phyloP scores from a whole-genome alignment of 2,113 vertebrate genomes.

The Nesospiza acunhae region DNA sequence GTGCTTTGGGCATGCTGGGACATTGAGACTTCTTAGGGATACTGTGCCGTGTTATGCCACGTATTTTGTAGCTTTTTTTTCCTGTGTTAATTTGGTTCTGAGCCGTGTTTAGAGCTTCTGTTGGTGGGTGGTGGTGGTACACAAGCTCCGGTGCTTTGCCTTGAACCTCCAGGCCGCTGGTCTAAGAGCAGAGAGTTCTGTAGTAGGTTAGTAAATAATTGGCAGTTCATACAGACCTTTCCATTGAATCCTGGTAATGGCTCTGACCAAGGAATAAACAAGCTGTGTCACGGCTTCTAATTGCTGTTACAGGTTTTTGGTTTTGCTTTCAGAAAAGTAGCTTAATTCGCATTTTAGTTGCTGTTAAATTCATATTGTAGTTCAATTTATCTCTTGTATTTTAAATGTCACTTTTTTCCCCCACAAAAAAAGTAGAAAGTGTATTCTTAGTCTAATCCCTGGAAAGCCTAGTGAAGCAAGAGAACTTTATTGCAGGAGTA shows the following conservation, averaged over 20 bases:
- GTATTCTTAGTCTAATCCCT: not conserved
- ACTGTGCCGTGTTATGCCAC: accelerated
- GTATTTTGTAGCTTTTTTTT: not conserved
- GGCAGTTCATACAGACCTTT: not conserved
- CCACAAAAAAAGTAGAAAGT: not conserved
- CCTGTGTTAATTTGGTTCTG: not conserved
- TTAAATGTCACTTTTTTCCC: not conserved
- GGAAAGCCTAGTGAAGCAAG: not conserved
- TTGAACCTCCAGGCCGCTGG: not conserved
- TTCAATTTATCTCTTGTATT: not conserved
- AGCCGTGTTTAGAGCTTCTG: accelerated
- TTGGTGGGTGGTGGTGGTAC: not conserved
- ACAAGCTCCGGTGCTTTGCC: not conserved
- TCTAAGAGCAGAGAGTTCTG: not conserved
- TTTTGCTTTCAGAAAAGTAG: not conserved
- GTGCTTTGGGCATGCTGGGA: not conserved
- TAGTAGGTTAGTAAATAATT: not conserved
- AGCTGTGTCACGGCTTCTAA: not conserved
- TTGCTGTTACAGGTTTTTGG: not conserved
- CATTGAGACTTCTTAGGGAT: not conserved
- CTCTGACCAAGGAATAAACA: not conserved
- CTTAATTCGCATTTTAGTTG: not conserved
- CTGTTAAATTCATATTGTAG: not conserved
- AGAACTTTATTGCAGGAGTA: not conserved
- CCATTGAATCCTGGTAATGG: not conserved